Base-by-base conservation (phyloP, 2,797 vertebrate genomes). In the Sphenopsis melanotis region DNA sequence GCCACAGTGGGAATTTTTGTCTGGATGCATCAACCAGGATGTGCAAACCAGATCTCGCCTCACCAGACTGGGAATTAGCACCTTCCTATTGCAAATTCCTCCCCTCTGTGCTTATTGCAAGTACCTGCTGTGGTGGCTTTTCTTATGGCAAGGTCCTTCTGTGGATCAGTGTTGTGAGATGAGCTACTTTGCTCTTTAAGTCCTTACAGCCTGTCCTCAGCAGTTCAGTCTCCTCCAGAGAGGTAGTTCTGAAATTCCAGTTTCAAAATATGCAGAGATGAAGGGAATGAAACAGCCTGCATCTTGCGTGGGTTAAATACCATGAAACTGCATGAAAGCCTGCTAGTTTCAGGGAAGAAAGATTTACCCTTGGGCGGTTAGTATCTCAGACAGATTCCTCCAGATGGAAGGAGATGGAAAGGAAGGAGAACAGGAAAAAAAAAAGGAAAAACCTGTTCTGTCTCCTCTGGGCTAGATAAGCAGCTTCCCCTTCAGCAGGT, bases 391-490 rank as follows among this genome's bases (percentile, higher is more conserved):
- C 72, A 75, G 63, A 39, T 41, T 86, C 7, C n/a, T 89, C 84
- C 68, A 87, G 53, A 77, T 68, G 72, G 75, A 50, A 92, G 17
- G 76, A 91, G 47, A 17, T 42, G n/a, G 64, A 80, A 90, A 80
- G 30, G 19, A 91, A 49, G 30, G 30, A 85, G 57, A 92, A 68
- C 11, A 68, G 19, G n/a, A 12, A 10, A 4, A 39, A 19, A 37
- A 47, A 77, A 80, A 65, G 68, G 41, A 68, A 94, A 96, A 95
- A 83, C 30, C 84, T 86, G 41, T 83, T 94, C 81, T 53, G 64
- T 83, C 49, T 92, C 72, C 69, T 91, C 29, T 77, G 72, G 82
- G 79, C 69, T 89, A 92, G 93, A 80, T 86, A 96, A 94, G 36
- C 2, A 1, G n/a, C 61, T 94, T 91, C 56, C 41, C 82, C 53